phyloP scores from a whole-genome alignment of 2,797 vertebrate species.

The Allobates femoralis region DNA sequence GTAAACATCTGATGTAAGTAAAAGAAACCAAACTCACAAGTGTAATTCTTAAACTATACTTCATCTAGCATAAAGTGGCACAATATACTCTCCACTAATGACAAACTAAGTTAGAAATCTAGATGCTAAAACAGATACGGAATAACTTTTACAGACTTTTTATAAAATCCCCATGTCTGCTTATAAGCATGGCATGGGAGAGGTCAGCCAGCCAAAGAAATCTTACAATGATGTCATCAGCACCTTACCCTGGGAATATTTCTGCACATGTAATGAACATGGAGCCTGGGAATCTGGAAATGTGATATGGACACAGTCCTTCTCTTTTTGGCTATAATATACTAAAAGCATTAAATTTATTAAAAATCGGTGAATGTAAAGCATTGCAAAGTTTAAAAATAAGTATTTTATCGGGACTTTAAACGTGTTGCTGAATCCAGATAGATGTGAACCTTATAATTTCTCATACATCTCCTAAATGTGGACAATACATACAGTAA shows the following conservation, averaged over 20 bases:
- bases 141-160: conserved; percentile 49
- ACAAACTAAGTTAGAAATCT: conserved; percentile 5
- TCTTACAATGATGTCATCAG: conserved; percentile 62
- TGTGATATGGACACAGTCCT: conserved; percentile 59
- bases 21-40: not conserved
- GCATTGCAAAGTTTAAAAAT: conserved; percentile 23
- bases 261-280: conserved; percentile 61
- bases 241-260: conserved; percentile 64
- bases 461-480: not conserved
- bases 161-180: conserved; percentile 56
- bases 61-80: not conserved
- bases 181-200: conserved; percentile 63
- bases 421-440: not conserved
- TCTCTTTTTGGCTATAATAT: conserved; percentile 51
- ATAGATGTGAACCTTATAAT: not conserved
- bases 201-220: conserved; percentile 61
- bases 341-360: conserved; percentile 23
- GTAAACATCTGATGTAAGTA: not conserved
- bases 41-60: not conserved
- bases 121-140: conserved; percentile 32
- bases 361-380: conserved; percentile 30
- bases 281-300: conserved; percentile 65
- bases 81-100: not conserved
- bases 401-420: not conserved
- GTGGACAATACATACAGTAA: too few species aligned